Percentiles rank a stretch among this genome's conserved stretches.
These are phyloP conservation scores for Hemibagrus wyckioides DNA, from an alignment of 2,113 vertebrate genomes.

Conservation along the genomic window DNA sequence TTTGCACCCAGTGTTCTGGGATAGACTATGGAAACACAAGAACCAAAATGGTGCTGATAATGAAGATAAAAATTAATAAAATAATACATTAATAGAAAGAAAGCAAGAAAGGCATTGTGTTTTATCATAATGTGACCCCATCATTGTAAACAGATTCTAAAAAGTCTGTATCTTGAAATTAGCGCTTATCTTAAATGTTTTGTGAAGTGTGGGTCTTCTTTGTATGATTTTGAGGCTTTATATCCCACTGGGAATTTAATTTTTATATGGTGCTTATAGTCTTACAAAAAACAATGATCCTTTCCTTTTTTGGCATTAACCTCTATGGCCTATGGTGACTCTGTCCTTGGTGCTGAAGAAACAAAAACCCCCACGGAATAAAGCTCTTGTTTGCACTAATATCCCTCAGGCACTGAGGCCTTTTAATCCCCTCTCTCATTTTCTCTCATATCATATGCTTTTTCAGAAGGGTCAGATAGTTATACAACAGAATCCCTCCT, in stretches of 20 bases:
- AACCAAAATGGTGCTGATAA: neutral
- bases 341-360: slow-evolving; percentile 59
- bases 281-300: slow-evolving; percentile 57
- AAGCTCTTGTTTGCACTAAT: slow-evolving; percentile 43
- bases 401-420: neutral
- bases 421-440: slow-evolving; percentile 32
- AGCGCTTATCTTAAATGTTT: neutral
- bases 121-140: neutral
- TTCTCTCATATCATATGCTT: neutral
- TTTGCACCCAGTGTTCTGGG: neutral
- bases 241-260: slow-evolving; percentile 58
- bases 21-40: neutral
- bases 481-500: slow-evolving; percentile 4
- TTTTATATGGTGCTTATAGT: slow-evolving; percentile 59
- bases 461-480: slow-evolving; percentile 15
- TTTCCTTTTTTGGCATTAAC: slow-evolving; percentile 49
- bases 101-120: neutral
- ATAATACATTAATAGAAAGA: neutral
- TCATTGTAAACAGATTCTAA: neutral
- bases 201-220: neutral
- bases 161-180: neutral
- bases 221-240: slow-evolving; percentile 39
- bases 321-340: slow-evolving; percentile 39
- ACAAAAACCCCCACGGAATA: neutral
- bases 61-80: neutral